These are phyloP conservation scores for Premnoplex brunnescens DNA, from an alignment of 2,797 vertebrate genomes.

Conservation along the genomic window DNA sequence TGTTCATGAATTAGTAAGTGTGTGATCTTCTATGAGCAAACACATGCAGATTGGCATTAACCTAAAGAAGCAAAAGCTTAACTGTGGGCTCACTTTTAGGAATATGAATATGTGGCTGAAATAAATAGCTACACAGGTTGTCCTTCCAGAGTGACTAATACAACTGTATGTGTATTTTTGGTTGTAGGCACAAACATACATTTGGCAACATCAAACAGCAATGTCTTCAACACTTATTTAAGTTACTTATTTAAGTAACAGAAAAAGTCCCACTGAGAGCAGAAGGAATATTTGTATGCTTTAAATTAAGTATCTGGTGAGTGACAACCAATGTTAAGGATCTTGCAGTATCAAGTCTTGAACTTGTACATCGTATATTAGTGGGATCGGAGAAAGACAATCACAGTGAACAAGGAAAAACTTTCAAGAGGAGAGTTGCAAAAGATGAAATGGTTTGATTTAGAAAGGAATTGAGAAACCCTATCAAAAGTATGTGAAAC, in stretches of 20 bases:
- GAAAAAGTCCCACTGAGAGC: background rate
- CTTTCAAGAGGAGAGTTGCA: background rate
- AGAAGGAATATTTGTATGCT: background rate
- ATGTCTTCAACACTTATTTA: background rate
- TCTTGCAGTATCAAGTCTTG: background rate
- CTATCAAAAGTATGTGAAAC: background rate
- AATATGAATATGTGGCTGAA: background rate
- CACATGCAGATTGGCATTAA: background rate
- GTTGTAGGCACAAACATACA: background rate
- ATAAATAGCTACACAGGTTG: background rate
- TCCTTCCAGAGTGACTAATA: background rate
- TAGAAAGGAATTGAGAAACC: background rate
- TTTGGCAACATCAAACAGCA: background rate
- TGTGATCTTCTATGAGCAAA: background rate
- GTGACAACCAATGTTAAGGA: background rate
- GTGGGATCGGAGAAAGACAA: background rate
- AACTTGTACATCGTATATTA: background rate
- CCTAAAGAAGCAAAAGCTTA: background rate
- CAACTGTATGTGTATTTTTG: background rate
- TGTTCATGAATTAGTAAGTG: background rate
- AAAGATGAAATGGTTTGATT: background rate
- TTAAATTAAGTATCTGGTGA: conserved; percentile 15
- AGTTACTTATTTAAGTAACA: conserved; percentile 14
- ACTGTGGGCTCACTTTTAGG: background rate
- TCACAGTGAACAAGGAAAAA: background rate